A percentile compares a stretch with the other conserved stretches of the same genome.
Conservation (phyloP, 2,888 invertebrate genomes). For the Willowsia nigromaculata region DNA sequence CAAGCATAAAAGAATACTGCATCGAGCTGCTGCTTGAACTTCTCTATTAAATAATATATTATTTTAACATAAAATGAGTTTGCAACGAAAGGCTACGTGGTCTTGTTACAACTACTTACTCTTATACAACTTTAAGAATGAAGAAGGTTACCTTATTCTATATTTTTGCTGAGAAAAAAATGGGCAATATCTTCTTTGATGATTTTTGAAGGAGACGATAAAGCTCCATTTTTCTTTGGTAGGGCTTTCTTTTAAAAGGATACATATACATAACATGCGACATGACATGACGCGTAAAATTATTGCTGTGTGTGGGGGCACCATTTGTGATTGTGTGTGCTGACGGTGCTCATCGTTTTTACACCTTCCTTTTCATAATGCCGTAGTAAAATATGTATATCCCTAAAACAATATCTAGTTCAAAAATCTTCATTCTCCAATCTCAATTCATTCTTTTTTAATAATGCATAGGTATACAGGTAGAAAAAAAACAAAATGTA, state of each 20-base stretch:
- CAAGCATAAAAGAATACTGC: not conserved
- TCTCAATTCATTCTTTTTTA: not conserved
- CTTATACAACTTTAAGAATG: not conserved
- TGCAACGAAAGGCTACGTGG: not conserved
- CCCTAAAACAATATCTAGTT: not conserved
- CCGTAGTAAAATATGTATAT: not conserved
- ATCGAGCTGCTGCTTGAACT: not conserved
- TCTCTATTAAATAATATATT: too few species aligned
- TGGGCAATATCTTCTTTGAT: slow-evolving; percentile 26
- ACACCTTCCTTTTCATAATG: slow-evolving; percentile 7
- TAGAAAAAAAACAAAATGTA: too few species aligned
- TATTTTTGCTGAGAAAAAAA: slow-evolving; percentile 53
- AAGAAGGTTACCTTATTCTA: slow-evolving; percentile 52
- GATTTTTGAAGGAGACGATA: slow-evolving; percentile 44
- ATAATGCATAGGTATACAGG: too few species aligned
- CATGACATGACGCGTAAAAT: slow-evolving; percentile 19
- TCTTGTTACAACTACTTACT: not conserved
- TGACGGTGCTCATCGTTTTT: not conserved
- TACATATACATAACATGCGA: slow-evolving; percentile 2
- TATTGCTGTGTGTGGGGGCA: not conserved
- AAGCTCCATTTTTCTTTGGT: slow-evolving; percentile 31
- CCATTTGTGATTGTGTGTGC: not conserved
- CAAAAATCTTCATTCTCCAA: not conserved
- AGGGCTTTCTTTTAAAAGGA: not conserved
- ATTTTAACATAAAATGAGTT: not conserved